Evolutionary conservation across 1,140 invertebrate genomes (phyloP), one percentile per base, ranked within the genome.

Genomic region (Drosophila jambulina): DNA sequence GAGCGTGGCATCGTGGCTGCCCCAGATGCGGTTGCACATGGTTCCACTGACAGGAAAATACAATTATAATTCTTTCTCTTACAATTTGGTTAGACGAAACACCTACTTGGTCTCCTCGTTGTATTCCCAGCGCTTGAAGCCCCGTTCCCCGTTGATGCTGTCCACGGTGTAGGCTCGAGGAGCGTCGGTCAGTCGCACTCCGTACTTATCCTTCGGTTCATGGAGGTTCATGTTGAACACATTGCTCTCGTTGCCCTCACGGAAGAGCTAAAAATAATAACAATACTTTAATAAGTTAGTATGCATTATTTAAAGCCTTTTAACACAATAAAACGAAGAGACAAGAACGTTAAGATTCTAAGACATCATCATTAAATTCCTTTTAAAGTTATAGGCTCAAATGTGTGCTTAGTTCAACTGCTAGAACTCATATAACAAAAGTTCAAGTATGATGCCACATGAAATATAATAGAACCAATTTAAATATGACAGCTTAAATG

Each of bases 101-200:
- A 74, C 78, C 70, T 75, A 92, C 87, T 85, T 91, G 60, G 91
- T 80, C 10, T 84, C 74, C 6, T 93, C 80, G 0, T 92, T 59
- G 71, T 94, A 95, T 34, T 94, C 94, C 95, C 95, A 96, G 12
- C 94, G 91, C 13, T 91, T 79, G 13, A 96, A 92, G 27, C 95
- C 95, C 0, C 94, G 93, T 34, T 93, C 94, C 0, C 94, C 94
- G 78, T 96, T 95, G 75, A 94, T 94, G 42, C 76, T 92, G 19
- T 94, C 80, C 9, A 96, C 94, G 13, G 94, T 94, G 40, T 75
- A 93, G 19, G 64, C 92, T 19, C 92, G 82, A 6, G 84, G 84
- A 19, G 61, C 51, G 36, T 54, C 32, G 4, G 85, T 54, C 25
- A 78, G 21, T 1, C 63, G 75, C 3, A 69, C 59, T 1, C 84